These are phyloP conservation scores for Palaemon carinicauda DNA, from an alignment of 1,140 invertebrate species.

Conservation along the genomic window DNA sequence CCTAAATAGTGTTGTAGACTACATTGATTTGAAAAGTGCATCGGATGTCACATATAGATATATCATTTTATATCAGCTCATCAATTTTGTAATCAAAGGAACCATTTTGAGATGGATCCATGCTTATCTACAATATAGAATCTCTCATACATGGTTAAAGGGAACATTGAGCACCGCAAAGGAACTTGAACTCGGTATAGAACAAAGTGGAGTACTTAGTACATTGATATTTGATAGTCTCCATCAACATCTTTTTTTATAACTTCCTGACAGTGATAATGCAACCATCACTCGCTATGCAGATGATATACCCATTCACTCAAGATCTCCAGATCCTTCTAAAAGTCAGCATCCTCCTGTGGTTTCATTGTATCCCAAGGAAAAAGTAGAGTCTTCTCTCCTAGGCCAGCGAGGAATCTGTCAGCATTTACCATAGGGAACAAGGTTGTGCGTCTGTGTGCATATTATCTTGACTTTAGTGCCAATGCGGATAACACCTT, in stretches of 20 bases:
- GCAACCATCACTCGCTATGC: neutral
- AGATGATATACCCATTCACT: too few species aligned
- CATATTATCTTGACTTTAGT: neutral
- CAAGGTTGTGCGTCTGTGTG: neutral
- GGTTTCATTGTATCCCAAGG: neutral
- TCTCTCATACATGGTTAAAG: neutral
- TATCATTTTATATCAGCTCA: too few species aligned
- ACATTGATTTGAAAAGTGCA: neutral
- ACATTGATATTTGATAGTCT: neutral
- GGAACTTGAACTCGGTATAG: neutral
- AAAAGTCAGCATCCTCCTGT: neutral
- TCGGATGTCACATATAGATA: too few species aligned
- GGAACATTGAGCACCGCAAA: neutral
- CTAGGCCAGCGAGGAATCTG: neutral
- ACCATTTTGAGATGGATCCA: constrained; percentile 2
- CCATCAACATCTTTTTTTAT: neutral
- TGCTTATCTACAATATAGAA: neutral
- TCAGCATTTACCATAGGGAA: neutral
- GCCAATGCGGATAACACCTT: neutral
- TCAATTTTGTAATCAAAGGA: too few species aligned
- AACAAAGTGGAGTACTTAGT: neutral
- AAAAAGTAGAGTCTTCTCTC: neutral
- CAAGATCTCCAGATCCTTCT: neutral
- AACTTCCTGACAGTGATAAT: neutral
- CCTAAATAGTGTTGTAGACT: neutral